phyloP scores from a whole-genome alignment of 2,888 invertebrate species.

The Mellilla xanthometata region DNA sequence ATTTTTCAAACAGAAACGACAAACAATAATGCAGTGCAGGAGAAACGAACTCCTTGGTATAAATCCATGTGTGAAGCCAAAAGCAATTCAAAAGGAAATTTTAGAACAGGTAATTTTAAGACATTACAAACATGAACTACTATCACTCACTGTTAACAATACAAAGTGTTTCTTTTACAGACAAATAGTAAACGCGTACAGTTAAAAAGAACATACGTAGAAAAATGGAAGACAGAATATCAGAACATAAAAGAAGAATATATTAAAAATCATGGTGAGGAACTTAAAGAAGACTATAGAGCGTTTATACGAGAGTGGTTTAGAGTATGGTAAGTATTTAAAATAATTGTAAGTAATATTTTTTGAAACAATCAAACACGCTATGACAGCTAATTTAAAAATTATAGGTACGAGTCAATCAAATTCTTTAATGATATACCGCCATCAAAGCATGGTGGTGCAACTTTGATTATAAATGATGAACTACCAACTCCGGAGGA shows the following conservation, averaged over 20 bases:
- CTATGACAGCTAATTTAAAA: too few species aligned
- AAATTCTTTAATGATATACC: slow-evolving; percentile 60
- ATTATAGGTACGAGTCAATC: slow-evolving; percentile 53
- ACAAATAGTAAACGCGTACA: slow-evolving; percentile 8
- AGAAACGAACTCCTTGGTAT: slow-evolving; percentile 50
- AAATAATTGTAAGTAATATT: background rate
- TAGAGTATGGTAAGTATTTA: slow-evolving; percentile 52
- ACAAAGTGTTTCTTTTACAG: too few species aligned
- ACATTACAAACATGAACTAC: too few species aligned
- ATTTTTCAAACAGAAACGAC: slow-evolving; percentile 57
- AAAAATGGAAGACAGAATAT: slow-evolving; percentile 39
- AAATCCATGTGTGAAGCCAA: slow-evolving; percentile 33
- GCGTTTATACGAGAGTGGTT: slow-evolving; percentile 61
- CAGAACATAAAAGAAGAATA: slow-evolving; percentile 41
- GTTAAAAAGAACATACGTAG: slow-evolving; percentile 35
- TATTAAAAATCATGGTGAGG: slow-evolving; percentile 36
- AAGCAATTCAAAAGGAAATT: slow-evolving; percentile 24
- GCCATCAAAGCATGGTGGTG: slow-evolving; percentile 45
- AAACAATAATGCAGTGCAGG: slow-evolving; percentile 41
- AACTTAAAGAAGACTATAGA: slow-evolving; percentile 50
- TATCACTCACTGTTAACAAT: too few species aligned
- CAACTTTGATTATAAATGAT: slow-evolving; percentile 49
- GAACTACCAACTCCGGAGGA: slow-evolving; percentile 52
- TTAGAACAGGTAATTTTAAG: slow-evolving; percentile 42
- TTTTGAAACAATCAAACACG: too few species aligned